Percentiles rank a stretch among this genome's conserved stretches.
phyloP scores from a whole-genome alignment of 2,797 vertebrate genomes.

The Enoplosus armatus region DNA sequence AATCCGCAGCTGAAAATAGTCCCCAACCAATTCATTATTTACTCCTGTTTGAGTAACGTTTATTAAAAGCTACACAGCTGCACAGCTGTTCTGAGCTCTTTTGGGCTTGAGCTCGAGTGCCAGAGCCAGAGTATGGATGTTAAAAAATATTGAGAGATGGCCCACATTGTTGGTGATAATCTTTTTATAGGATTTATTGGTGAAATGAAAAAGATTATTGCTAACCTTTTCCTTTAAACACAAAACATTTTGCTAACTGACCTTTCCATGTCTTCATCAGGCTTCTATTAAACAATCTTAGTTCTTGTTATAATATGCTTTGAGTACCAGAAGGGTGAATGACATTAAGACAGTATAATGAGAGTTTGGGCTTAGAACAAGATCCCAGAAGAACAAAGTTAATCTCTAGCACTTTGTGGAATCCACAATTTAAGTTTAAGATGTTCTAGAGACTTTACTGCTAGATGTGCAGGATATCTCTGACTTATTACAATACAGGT shows the following conservation, averaged over 20 bases:
- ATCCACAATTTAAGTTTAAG: not conserved
- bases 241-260: not conserved
- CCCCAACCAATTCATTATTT: not conserved
- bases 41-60: not conserved
- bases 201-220: not conserved
- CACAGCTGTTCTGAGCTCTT: not conserved
- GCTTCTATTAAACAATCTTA: slow-evolving; percentile 1
- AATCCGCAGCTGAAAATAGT: not conserved
- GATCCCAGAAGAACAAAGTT: not conserved
- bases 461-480: not conserved
- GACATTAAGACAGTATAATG: not conserved
- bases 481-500: not conserved
- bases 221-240: not conserved
- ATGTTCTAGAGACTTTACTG: not conserved
- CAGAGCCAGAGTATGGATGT: not conserved
- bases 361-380: slow-evolving; percentile 9
- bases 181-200: not conserved
- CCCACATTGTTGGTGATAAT: not conserved
- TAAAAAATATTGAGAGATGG: not conserved
- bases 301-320: slow-evolving; percentile 39
- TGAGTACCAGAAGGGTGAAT: slow-evolving; percentile 29
- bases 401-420: not conserved
- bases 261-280: not conserved
- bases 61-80: not conserved
- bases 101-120: too few species aligned